Percentiles rank a stretch among this genome's conserved stretches.
Evolutionary conservation across 2,888 invertebrate genomes (phyloP).

Genomic region (Penaeus monodon): DNA sequence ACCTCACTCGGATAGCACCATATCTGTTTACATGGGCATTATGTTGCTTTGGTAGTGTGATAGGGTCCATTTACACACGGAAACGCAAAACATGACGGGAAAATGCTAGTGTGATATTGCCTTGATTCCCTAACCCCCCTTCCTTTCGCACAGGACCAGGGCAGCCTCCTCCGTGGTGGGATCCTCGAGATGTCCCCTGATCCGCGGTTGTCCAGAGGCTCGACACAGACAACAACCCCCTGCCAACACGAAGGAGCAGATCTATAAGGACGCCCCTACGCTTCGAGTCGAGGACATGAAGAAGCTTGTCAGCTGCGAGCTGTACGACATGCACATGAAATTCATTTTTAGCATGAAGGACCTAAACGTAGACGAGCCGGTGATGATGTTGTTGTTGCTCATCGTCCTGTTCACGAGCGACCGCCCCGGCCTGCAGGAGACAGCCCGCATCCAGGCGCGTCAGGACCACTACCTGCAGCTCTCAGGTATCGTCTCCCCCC

Average conservation of each 20-base stretch:
- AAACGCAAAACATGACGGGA: too few species aligned
- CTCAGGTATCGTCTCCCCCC: constrained; percentile 59
- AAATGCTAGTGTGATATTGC: too few species aligned
- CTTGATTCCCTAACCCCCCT: too few species aligned
- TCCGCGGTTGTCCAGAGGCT: constrained; percentile 71
- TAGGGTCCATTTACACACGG: too few species aligned
- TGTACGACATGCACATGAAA: constrained; percentile 70
- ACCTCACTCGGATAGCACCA: too few species aligned
- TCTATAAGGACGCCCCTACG: constrained; percentile 67
- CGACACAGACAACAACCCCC: constrained; percentile 68
- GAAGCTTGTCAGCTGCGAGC: constrained; percentile 68
- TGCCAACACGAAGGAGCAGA: constrained; percentile 66
- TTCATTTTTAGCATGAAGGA: constrained; percentile 69
- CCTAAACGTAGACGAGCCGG: constrained; percentile 69
- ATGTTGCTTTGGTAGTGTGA: too few species aligned
- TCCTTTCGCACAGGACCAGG: constrained; percentile 67
- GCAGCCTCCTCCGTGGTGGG: constrained; percentile 68
- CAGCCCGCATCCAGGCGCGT: constrained; percentile 68
- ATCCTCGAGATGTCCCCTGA: constrained; percentile 71
- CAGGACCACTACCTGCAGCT: constrained; percentile 70
- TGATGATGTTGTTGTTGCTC: constrained; percentile 70
- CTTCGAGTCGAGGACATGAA: constrained; percentile 68
- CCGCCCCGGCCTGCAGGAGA: constrained; percentile 68
- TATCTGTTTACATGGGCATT: too few species aligned
- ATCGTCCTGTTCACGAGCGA: constrained; percentile 71